Conservation (phyloP, 2,113 vertebrate species). For the Alosa alosa region DNA sequence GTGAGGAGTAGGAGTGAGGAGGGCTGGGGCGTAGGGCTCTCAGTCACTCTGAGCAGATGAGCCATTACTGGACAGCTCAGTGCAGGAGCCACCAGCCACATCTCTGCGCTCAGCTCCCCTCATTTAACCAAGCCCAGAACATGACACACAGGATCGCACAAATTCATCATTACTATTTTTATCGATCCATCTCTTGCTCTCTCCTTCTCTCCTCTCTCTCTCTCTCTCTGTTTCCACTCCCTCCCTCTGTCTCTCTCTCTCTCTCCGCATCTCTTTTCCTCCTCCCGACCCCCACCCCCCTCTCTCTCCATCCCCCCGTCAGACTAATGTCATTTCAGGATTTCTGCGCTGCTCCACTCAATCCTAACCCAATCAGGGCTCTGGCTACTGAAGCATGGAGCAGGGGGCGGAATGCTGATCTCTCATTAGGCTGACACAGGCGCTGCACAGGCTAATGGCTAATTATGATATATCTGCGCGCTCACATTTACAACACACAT, state of each 20-base stretch:
- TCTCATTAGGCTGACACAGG: constrained; percentile 48
- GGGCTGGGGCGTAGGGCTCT: background rate
- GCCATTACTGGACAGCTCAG: background rate
- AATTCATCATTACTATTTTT: constrained; percentile 8
- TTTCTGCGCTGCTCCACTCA: constrained; percentile 65
- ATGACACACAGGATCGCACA: constrained; percentile 1
- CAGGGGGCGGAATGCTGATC: constrained; percentile 58
- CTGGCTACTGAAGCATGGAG: constrained; percentile 64
- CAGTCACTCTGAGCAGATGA: background rate
- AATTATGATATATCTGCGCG: constrained; percentile 36
- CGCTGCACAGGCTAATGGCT: constrained; percentile 35
- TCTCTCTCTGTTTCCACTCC: background rate
- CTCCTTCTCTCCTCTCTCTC: background rate
- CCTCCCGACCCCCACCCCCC: constrained; percentile 48
- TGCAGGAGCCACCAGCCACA: background rate
- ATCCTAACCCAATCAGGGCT: constrained; percentile 69
- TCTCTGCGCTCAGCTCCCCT: background rate
- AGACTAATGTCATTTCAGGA: constrained; percentile 61
- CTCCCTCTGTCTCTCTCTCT: background rate
- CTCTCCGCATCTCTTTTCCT: constrained; percentile 64
- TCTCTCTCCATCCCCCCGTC: constrained; percentile 49
- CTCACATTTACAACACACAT: constrained; percentile 32
- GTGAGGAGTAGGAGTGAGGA: constrained; percentile 1
- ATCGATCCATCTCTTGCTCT: constrained; percentile 7
- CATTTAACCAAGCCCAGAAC: constrained; percentile 10